A percentile compares a stretch with the other conserved stretches of the same genome.
Evolutionary conservation across 2,113 vertebrate species (phyloP).

Genomic region (Carlito syrichta): DNA sequence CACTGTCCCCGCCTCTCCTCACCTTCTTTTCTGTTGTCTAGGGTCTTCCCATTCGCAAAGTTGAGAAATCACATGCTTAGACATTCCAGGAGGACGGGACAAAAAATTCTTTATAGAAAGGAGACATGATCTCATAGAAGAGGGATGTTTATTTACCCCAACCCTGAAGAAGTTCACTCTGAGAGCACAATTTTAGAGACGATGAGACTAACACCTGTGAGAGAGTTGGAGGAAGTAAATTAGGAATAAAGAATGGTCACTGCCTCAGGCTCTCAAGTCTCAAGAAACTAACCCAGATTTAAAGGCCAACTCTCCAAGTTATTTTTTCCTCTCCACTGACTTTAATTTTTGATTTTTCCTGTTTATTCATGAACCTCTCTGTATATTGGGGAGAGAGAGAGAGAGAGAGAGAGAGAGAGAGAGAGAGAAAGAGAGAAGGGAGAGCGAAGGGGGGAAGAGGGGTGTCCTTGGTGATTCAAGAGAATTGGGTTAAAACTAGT

Average conservation of each 20-base stretch:
- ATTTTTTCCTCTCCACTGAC: background rate
- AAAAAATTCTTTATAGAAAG: conserved; percentile 57
- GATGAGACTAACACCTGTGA: conserved; percentile 40
- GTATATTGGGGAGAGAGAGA: background rate
- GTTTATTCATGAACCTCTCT: background rate
- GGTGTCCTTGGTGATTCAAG: background rate
- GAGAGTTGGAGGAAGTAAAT: background rate
- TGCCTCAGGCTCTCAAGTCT: background rate
- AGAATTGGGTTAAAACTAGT: background rate
- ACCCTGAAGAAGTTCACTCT: conserved; percentile 53
- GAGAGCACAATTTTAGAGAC: conserved; percentile 10
- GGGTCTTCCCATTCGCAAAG: conserved; percentile 44
- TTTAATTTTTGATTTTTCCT: conserved; percentile 18
- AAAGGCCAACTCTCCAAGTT: background rate
- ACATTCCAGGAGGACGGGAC: conserved; percentile 24
- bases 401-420: too few species aligned
- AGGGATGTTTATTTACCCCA: conserved; percentile 60
- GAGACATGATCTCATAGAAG: conserved; percentile 70
- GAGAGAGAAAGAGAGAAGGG: background rate
- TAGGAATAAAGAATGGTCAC: background rate
- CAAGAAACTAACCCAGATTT: background rate
- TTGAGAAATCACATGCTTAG: conserved; percentile 37
- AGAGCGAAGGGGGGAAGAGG: background rate
- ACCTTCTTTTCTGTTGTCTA: background rate
- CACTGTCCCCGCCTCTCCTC: background rate